Base-by-base conservation (phyloP, 2,797 vertebrate species). In the Alcedo quadribrachys region DNA sequence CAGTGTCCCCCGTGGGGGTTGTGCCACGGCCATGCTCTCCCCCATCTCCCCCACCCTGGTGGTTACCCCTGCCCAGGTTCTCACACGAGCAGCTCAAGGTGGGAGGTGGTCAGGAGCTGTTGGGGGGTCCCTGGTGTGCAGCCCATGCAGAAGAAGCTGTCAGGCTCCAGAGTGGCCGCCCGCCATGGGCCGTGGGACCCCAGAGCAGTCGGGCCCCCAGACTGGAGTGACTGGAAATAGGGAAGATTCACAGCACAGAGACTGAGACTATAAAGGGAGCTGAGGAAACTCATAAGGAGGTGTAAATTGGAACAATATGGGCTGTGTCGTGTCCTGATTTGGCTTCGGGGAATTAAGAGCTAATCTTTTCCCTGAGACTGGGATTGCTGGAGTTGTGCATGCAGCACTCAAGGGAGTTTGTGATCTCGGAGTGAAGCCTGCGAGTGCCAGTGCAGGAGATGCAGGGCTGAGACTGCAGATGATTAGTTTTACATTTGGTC, bases 291-390 rank as follows among this genome's bases (percentile, higher is more conserved):
- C 96, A 94, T 96, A 95, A 96, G 96, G 95, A 96, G 95, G 96
- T 96, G 95, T 93, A 96, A 96, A 96, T 96, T 96, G 92, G 94
- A 96, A 96, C 96, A 96, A 94, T 94, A 96, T 96, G 96, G 94
- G 90, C 94, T 95, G 81, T 95, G 93, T 94, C 81, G 84, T 96
- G 96, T 96, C 95, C 96, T 95, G 93, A 96, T 96, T 96, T 96
- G 94, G 95, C 95, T 96, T 96, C 12, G 0, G 96, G 96, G 96
- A 96, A 96, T 96, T 96, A 96, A 96, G 93, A 96, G 94, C 94
- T 96, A 96, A 96, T 96, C 92, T 94, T 90, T 96, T 94, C 88
- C 93, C 93, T 88, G 90, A 92, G 92, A 95, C 90, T 51, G 58
- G 93, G 92, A 71, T 93, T 89, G 90, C 67, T 94, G 93, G 94